Base-by-base conservation (phyloP, 2,888 invertebrate genomes). In the Erebia epiphron region DNA sequence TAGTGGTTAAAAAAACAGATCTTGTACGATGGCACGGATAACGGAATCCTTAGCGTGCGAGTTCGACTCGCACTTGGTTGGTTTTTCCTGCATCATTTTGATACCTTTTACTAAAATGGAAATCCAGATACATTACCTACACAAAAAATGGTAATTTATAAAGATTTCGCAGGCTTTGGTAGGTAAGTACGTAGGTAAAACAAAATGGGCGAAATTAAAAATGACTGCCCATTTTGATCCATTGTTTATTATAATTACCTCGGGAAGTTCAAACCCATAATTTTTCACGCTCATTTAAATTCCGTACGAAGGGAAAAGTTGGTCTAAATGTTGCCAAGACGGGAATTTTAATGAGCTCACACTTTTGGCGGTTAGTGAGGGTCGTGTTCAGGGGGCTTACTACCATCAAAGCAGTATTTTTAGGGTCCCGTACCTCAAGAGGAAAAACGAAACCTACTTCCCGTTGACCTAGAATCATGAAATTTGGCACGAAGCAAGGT, bases 241-340 rank as follows among this genome's bases (percentile, higher is more conserved):
- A 41, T 64, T 35, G 64, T 64, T 64, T 41, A 10, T 63, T 52
- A 64, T 54, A 64, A 64, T 52, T 16, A 64, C 64, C 52, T 16
- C 11, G 11, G 35, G 16, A 52, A 64, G 52, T 41, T 64, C 64
- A 10, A 16, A 64, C 16, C 26, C 52, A 54, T 64, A 64, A 18
- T 41, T 64, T 64, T 54, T 64, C 64, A 21, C 14, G 21, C 62
- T 62, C 62, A 54, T 52, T 41, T 52, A 41, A 64, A 64, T 64
- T 64, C 41, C 64, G 35, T 1, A 64, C 41, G 18, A 54, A 41
- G 64, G 64, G 16, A 64, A 50, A 52, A 52, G 52, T 52, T 54
- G n/a, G 35, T 52, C 64, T 41, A 41, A 54, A 64, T 49, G 49
- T 41, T 64, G 50, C 35, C 26, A 41, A 50, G 64, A 35, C 52